phyloP scores from a whole-genome alignment of 2,888 invertebrate genomes.

The Drosophila pegasa region DNA sequence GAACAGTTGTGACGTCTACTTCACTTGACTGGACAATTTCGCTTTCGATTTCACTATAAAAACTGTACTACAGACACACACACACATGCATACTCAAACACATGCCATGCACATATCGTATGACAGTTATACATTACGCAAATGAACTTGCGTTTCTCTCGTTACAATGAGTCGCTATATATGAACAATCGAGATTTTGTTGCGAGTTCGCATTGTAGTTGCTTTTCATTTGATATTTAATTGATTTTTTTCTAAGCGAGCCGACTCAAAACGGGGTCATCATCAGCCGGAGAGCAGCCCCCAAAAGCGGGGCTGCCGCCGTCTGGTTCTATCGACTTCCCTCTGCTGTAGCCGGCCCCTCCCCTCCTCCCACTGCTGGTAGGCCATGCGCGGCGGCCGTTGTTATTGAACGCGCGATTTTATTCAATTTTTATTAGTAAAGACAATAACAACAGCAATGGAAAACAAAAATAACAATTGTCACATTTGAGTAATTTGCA shows the following conservation, averaged over 20 bases:
- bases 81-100: background rate
- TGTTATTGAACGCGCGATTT: constrained; percentile 75
- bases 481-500: constrained; percentile 34
- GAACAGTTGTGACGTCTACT: constrained; percentile 30
- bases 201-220: constrained; percentile 6
- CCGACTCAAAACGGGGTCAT: constrained; percentile 54
- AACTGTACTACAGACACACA: constrained; percentile 52
- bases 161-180: constrained; percentile 19
- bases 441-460: constrained; percentile 29
- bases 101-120: constrained; percentile 28
- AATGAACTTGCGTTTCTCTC: constrained; percentile 43
- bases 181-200: constrained; percentile 48
- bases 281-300: constrained; percentile 40
- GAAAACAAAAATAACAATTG: constrained; percentile 16
- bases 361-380: background rate
- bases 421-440: constrained; percentile 75
- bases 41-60: constrained; percentile 65
- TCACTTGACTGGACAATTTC: constrained; percentile 49
- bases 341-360: background rate
- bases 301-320: constrained; percentile 34
- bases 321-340: constrained; percentile 6
- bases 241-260: constrained; percentile 53
- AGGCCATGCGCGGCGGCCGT: constrained; percentile 4
- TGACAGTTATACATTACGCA: constrained; percentile 53
- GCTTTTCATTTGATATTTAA: constrained; percentile 52